Base-by-base conservation (phyloP, 2,113 vertebrate genomes). In the Amazona vittata region DNA sequence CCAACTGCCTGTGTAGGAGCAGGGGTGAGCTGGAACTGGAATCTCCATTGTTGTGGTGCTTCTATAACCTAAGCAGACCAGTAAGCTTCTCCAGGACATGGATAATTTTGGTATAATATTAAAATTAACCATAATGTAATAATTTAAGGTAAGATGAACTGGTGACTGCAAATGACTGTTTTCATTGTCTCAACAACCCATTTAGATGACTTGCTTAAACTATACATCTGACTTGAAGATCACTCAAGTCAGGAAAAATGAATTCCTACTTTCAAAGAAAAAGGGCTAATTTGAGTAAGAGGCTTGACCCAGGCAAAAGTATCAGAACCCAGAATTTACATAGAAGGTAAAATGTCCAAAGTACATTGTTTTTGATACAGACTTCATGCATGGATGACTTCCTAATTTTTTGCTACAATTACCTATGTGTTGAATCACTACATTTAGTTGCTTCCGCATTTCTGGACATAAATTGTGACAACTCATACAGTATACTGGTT, bases 21-120 rank as follows among this genome's bases (percentile, higher is more conserved):
- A 63, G 6, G 37, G 19, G 47, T 53, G 41, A 70, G 21, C 21
- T 81, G 64, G 49, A 84, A 24, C 29, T 25, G 37, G 52, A 70
- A 57, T 28, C 15, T 39, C 28, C 52, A 10, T 35, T 1, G 0
- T 14, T 2, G 3, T 69, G 31, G 11, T 13, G 2, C n/a, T 64
- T 79, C 57, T 83, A 7, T 49, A 59, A 62, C 50, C 5, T 59
- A 49, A 75, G 49, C 44, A 59, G 49, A 46, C n/a, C 5, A 12
- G 16, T 49, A 41, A 20, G 57, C 8, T 20, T 60, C 52, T 81
- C 24, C 31, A 67, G 57, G 69, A 60, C 33, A 57, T 6, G 13
- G 24, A 10, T 64, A 14, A 59, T 64, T 44, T 70, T 69, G n/a
- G 62, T 74, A 22, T 69, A 83, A 41, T 59, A 50, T 29, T 65